phyloP scores from a whole-genome alignment of 1,140 invertebrate genomes.

The Brachionus rubens region DNA sequence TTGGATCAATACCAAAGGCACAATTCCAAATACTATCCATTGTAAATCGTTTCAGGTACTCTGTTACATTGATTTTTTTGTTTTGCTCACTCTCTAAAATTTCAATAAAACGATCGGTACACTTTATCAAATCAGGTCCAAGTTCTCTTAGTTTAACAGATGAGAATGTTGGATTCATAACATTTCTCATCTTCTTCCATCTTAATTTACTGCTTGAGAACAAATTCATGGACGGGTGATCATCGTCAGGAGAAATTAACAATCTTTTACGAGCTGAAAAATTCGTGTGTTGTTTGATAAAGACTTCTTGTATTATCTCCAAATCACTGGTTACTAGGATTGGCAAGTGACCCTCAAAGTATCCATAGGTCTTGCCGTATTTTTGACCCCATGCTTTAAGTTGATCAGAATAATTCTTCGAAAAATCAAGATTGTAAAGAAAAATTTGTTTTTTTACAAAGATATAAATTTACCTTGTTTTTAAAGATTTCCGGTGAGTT shows the following conservation, averaged over 20 bases:
- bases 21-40: constrained; percentile 23
- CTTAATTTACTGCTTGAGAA: constrained; percentile 53
- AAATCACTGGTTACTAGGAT: constrained; percentile 59
- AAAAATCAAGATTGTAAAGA: too few species aligned
- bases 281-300: constrained; percentile 61
- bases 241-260: not conserved
- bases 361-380: constrained; percentile 60
- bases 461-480: too few species aligned
- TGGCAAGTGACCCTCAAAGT: constrained; percentile 58
- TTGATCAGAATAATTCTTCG: not conserved
- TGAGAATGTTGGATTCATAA: constrained; percentile 66
- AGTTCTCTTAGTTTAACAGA: constrained; percentile 52
- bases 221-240: constrained; percentile 48
- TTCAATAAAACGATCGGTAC: not conserved
- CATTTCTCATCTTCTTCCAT: constrained; percentile 65
- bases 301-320: constrained; percentile 58
- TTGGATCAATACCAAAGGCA: not conserved
- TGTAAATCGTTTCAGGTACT: constrained; percentile 48
- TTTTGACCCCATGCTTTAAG: constrained; percentile 54
- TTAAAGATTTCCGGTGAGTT: constrained; percentile 10
- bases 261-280: constrained; percentile 60
- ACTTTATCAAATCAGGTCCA: not conserved
- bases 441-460: too few species aligned
- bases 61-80: not conserved
- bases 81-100: not conserved